Percentiles rank a stretch among this genome's conserved stretches.
These are phyloP conservation scores for Hydractinia echinata DNA, from an alignment of 30 jellyfish, hydroid and myxozoan genomes.

Conservation along the genomic window DNA sequence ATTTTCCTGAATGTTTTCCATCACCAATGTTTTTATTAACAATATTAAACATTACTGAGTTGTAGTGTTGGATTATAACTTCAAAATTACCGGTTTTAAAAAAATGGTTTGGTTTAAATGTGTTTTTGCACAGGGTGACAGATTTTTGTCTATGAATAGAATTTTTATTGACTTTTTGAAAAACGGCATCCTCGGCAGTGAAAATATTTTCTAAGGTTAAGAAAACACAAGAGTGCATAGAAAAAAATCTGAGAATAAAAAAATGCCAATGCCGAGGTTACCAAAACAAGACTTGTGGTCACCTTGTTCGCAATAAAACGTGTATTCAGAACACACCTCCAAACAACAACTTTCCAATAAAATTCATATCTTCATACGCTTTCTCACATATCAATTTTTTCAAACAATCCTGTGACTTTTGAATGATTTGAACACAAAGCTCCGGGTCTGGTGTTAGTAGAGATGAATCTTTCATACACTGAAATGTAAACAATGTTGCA, in stretches of 20 bases:
- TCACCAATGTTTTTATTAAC: too few relatives aligned
- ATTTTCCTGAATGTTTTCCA: too few relatives aligned
- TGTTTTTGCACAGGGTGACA: too few relatives aligned
- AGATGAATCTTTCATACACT: slow-evolving; percentile 5
- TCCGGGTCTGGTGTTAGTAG: slow-evolving; percentile 30
- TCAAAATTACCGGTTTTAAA: too few relatives aligned
- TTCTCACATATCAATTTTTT: slow-evolving; percentile 24
- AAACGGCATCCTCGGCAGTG: not conserved
- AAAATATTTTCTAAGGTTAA: not conserved
- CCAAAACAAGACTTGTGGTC: not conserved
- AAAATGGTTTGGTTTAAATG: too few relatives aligned
- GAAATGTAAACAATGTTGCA: not conserved
- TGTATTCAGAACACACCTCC: slow-evolving; percentile 2
- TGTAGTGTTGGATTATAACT: too few relatives aligned
- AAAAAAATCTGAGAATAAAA: not conserved
- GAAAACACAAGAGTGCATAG: not conserved
- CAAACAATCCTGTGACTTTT: slow-evolving; percentile 15
- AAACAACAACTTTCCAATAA: slow-evolving; percentile 18
- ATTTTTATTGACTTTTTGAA: too few relatives aligned
- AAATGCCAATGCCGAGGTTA: not conserved
- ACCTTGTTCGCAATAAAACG: not conserved
- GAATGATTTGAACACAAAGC: slow-evolving; percentile 1
- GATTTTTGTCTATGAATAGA: too few relatives aligned
- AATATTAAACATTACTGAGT: too few relatives aligned
- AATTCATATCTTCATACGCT: slow-evolving; percentile 23